These are phyloP conservation scores for Sander lucioperca DNA, from an alignment of 2,113 vertebrate species.

Conservation along the genomic window DNA sequence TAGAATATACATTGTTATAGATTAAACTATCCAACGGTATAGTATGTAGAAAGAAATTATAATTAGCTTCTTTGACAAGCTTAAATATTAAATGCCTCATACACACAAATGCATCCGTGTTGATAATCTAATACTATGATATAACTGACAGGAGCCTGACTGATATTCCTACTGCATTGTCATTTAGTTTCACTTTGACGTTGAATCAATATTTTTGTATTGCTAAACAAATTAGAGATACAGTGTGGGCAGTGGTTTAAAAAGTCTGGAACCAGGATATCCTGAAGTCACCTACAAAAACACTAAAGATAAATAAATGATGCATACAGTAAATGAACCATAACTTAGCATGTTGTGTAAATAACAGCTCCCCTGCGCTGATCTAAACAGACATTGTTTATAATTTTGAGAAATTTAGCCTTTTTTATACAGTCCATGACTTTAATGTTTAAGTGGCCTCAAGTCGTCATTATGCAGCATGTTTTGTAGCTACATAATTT, in stretches of 20 bases:
- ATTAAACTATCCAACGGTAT: not conserved
- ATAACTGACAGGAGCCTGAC: not conserved
- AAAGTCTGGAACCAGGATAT: conserved; percentile 16
- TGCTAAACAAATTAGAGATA: not conserved
- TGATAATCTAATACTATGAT: not conserved
- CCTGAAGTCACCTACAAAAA: not conserved
- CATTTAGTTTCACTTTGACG: not conserved
- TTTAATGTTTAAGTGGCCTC: not conserved
- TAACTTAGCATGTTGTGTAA: conserved; percentile 21
- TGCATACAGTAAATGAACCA: not conserved
- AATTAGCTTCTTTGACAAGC: not conserved
- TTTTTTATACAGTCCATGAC: no score
- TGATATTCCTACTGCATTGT: not conserved
- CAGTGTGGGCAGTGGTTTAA: not conserved
- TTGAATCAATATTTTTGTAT: not conserved
- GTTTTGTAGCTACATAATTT: conserved; percentile 6
- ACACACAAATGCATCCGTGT: not conserved
- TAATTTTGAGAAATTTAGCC: not conserved
- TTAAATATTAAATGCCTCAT: not conserved
- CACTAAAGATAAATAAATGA: not conserved
- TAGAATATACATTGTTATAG: not conserved
- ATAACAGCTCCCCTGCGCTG: not conserved
- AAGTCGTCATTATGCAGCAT: not conserved
- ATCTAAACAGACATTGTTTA: not conserved
- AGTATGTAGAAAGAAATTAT: not conserved